Conservation (phyloP, 2,888 invertebrate species). For the Catocala sponsa region DNA sequence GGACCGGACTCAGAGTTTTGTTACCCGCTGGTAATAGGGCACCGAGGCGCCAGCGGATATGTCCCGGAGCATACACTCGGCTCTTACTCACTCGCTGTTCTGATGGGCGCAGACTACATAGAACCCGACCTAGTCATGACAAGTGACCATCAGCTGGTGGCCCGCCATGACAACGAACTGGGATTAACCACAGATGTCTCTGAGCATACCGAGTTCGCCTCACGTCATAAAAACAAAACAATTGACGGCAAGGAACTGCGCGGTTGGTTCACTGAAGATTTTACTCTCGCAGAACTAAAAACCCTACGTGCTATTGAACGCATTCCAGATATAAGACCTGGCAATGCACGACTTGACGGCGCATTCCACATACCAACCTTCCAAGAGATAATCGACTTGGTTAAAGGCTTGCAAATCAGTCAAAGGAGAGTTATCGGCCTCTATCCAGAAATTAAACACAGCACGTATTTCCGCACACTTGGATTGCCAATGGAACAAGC, state of each 20-base stretch:
- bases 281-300: slow-evolving; percentile 78
- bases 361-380: slow-evolving; percentile 73
- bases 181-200: slow-evolving; percentile 73
- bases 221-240: slow-evolving; percentile 66
- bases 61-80: slow-evolving; percentile 82
- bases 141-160: slow-evolving; percentile 72
- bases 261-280: slow-evolving; percentile 83
- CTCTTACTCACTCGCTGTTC: slow-evolving; percentile 77
- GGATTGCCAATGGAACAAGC: slow-evolving; percentile 73
- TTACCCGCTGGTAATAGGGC: slow-evolving; percentile 70
- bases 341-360: slow-evolving; percentile 74
- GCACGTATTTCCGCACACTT: slow-evolving; percentile 69
- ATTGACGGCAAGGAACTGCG: slow-evolving; percentile 64
- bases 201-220: slow-evolving; percentile 67
- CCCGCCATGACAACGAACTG: slow-evolving; percentile 79
- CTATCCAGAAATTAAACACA: slow-evolving; percentile 80
- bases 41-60: slow-evolving; percentile 81
- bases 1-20: slow-evolving; percentile 58
- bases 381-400: slow-evolving; percentile 78
- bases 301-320: slow-evolving; percentile 72
- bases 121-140: slow-evolving; percentile 83
- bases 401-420: slow-evolving; percentile 70
- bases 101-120: slow-evolving; percentile 80
- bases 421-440: slow-evolving; percentile 74
- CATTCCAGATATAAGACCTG: slow-evolving; percentile 71